Evolutionary conservation across 2,797 vertebrate species (phyloP).

Genomic region (Neomorphus geoffroyi): DNA sequence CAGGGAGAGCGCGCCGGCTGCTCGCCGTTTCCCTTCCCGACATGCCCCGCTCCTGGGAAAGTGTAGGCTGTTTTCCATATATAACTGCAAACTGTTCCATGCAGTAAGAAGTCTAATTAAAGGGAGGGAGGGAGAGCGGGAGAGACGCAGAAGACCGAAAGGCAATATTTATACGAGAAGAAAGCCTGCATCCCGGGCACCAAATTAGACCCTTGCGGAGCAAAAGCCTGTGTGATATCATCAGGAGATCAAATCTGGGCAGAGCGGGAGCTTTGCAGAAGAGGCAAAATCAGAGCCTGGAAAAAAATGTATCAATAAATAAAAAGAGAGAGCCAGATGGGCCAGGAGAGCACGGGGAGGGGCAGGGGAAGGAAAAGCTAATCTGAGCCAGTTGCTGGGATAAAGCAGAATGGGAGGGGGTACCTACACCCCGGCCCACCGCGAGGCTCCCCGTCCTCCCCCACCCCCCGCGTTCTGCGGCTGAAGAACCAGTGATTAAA

Average conservation of each 20-base stretch:
- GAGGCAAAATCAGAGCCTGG: constrained; percentile 24
- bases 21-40: constrained; percentile 60
- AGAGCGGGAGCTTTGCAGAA: neutral
- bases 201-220: constrained; percentile 18
- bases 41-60: constrained; percentile 70
- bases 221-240: neutral
- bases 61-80: constrained; percentile 74
- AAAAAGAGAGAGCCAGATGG: constrained; percentile 24
- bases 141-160: constrained; percentile 17
- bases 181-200: constrained; percentile 2
- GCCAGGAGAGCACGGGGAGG: constrained; percentile 11
- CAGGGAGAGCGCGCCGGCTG: constrained; percentile 58
- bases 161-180: constrained; percentile 51
- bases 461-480: fast-evolving
- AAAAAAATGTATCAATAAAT: constrained; percentile 14
- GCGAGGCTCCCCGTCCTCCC: fast-evolving
- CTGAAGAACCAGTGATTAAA: neutral
- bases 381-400: neutral
- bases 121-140: constrained; percentile 42
- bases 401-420: neutral
- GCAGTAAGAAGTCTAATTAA: constrained; percentile 69
- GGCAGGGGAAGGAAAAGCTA: neutral
- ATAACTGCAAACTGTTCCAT: constrained; percentile 74
- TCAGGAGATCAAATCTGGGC: neutral
- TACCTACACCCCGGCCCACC: neutral